Percentiles rank a stretch among this genome's conserved stretches.
Conservation (phyloP, 2,888 invertebrate species). For the Eulithis prunata region DNA sequence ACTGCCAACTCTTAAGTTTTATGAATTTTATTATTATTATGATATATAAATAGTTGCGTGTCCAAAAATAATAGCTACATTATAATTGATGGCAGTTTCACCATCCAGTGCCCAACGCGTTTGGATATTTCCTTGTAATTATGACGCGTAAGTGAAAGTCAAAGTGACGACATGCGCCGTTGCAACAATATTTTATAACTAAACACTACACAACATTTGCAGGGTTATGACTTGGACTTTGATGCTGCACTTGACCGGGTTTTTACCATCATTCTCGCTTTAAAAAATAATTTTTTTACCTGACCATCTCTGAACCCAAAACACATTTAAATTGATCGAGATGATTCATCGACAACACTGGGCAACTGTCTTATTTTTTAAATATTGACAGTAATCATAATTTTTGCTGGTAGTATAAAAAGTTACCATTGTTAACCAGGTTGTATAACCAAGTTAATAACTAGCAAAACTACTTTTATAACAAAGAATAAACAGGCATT, state of each 20-base stretch:
- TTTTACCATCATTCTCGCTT: neutral
- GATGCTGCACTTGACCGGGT: neutral
- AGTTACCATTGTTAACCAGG: no score
- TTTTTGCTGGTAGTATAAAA: no score
- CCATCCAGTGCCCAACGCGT: slow-evolving; percentile 6
- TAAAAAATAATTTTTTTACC: no score
- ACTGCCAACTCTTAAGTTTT: no score
- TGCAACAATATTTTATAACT: slow-evolving; percentile 36
- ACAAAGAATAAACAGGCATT: neutral
- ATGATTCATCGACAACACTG: no score
- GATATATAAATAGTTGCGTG: neutral
- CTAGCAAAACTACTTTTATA: no score
- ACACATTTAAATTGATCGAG: no score
- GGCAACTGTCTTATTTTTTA: no score
- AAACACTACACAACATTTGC: slow-evolving; percentile 19
- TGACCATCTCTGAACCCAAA: no score
- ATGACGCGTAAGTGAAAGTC: slow-evolving; percentile 38
- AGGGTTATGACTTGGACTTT: neutral
- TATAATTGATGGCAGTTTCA: slow-evolving; percentile 26
- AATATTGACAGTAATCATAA: no score
- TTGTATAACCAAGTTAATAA: no score
- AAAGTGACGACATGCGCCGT: slow-evolving; percentile 29
- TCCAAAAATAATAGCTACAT: slow-evolving; percentile 2
- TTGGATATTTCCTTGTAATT: slow-evolving; percentile 29
- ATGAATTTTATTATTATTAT: neutral